Percentiles rank a stretch among this genome's conserved stretches.
Conservation (phyloP, 2,113 vertebrate genomes). For the Trinectes maculatus region DNA sequence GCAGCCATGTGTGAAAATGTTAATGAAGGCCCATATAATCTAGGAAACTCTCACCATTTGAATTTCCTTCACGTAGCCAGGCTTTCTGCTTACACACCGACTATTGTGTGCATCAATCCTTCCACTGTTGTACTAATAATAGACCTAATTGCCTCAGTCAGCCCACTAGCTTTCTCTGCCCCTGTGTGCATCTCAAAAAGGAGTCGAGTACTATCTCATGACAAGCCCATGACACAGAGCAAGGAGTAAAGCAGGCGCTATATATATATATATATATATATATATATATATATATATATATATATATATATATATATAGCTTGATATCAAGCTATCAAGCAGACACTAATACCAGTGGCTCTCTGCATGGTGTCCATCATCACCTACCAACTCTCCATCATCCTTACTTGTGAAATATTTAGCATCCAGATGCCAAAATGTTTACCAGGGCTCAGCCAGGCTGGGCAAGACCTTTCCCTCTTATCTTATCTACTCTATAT, state of each 20-base stretch:
- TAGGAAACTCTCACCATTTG: conserved; percentile 88
- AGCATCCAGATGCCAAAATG: conserved; percentile 76
- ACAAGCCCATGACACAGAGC: conserved; percentile 62
- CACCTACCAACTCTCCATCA: conserved; percentile 67
- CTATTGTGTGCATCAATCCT: conserved; percentile 88
- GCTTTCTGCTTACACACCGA: conserved; percentile 86
- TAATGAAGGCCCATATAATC: conserved; percentile 96
- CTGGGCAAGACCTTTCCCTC: conserved; percentile 39
- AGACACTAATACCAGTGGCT: conserved; percentile 62
- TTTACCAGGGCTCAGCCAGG: conserved; percentile 68
- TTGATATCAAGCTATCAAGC: too few species aligned
- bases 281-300: too few species aligned
- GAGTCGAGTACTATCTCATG: conserved; percentile 64
- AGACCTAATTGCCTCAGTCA: conserved; percentile 86
- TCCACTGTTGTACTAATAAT: conserved; percentile 85
- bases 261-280: too few species aligned
- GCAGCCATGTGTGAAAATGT: conserved; percentile 97
- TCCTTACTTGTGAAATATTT: conserved; percentile 76
- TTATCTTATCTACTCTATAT: conserved; percentile 75
- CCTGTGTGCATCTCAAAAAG: conserved; percentile 74
- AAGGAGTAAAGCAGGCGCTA: conserved; percentile 60
- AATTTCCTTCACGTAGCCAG: conserved; percentile 88
- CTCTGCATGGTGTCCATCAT: conserved; percentile 69
- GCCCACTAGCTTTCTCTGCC: conserved; percentile 76
- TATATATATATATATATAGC: too few species aligned